Evolutionary conservation across 2,888 invertebrate genomes (phyloP).

Genomic region (Brenthis daphne): DNA sequence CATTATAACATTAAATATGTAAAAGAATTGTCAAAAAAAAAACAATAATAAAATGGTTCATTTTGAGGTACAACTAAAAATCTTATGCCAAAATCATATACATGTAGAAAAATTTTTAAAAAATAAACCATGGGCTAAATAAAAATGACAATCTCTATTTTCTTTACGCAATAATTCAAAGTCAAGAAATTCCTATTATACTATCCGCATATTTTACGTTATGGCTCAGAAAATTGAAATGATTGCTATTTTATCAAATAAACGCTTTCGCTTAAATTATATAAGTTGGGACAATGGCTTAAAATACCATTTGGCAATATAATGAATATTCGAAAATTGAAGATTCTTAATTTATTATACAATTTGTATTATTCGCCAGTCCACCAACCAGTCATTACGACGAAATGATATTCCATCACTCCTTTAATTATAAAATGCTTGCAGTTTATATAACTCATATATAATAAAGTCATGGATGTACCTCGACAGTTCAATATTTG

Average conservation of each 20-base stretch:
- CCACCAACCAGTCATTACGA: slow-evolving; percentile 30
- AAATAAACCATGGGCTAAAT: no score
- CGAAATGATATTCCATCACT: slow-evolving; percentile 9
- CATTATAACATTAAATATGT: no score
- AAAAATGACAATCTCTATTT: no score
- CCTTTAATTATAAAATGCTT: slow-evolving; percentile 12
- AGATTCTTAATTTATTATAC: slow-evolving; percentile 30
- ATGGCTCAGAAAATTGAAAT: not conserved
- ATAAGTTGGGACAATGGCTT: slow-evolving; percentile 21
- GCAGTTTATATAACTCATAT: not conserved
- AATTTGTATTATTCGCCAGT: slow-evolving; percentile 25
- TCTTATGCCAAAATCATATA: no score
- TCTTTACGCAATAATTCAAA: no score
- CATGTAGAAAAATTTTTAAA: no score
- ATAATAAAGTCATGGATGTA: slow-evolving; percentile 1
- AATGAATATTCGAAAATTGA: slow-evolving; percentile 37
- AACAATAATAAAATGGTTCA: no score
- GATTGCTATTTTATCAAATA: slow-evolving; percentile 36
- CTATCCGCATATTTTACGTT: not conserved
- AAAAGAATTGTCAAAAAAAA: no score
- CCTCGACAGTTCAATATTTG: no score
- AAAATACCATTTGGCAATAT: slow-evolving; percentile 32
- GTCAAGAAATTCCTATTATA: not conserved
- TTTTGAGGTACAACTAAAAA: no score
- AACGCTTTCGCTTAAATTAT: slow-evolving; percentile 34